Evolutionary conservation across 1,140 invertebrate species (phyloP).

Genomic region (Leguminivora glycinivorella): DNA sequence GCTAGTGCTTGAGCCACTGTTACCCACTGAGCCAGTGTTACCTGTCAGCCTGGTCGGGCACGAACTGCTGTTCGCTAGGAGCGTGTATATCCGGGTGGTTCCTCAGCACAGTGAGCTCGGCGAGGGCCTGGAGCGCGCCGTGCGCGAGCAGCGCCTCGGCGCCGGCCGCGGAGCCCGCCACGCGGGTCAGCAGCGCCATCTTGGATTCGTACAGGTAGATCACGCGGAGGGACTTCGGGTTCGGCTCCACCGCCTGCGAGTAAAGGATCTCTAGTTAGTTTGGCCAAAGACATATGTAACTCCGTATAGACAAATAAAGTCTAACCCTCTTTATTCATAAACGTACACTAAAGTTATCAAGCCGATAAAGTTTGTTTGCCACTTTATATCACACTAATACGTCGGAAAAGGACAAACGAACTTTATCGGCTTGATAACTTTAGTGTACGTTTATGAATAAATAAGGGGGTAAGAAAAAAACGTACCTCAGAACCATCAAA

Average conservation of each 20-base stretch:
- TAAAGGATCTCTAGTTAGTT: neutral
- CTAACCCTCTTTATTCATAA: too few species aligned
- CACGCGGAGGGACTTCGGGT: slow-evolving; percentile 85
- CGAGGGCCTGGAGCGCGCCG: slow-evolving; percentile 86
- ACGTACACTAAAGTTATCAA: too few species aligned
- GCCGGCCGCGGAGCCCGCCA: slow-evolving; percentile 85
- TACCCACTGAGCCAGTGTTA: too few species aligned
- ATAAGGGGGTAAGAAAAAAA: too few species aligned
- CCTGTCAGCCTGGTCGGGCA: slow-evolving; percentile 59
- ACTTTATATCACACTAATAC: too few species aligned
- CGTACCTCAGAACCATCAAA: too few species aligned
- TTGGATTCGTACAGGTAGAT: slow-evolving; percentile 94
- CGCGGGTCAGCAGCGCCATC: slow-evolving; percentile 88
- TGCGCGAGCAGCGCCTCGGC: slow-evolving; percentile 88
- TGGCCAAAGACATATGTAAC: slow-evolving; percentile 7
- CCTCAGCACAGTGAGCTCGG: slow-evolving; percentile 88
- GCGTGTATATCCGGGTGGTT: slow-evolving; percentile 84
- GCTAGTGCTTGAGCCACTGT: too few species aligned
- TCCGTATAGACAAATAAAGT: too few species aligned
- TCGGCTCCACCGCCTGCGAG: slow-evolving; percentile 82
- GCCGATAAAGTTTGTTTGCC: too few species aligned
- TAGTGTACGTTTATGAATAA: too few species aligned
- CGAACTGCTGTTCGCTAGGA: slow-evolving; percentile 40
- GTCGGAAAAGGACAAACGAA: too few species aligned
- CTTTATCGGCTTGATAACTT: too few species aligned